phyloP scores from a whole-genome alignment of 2,113 vertebrate species.

The Stegastes partitus region DNA sequence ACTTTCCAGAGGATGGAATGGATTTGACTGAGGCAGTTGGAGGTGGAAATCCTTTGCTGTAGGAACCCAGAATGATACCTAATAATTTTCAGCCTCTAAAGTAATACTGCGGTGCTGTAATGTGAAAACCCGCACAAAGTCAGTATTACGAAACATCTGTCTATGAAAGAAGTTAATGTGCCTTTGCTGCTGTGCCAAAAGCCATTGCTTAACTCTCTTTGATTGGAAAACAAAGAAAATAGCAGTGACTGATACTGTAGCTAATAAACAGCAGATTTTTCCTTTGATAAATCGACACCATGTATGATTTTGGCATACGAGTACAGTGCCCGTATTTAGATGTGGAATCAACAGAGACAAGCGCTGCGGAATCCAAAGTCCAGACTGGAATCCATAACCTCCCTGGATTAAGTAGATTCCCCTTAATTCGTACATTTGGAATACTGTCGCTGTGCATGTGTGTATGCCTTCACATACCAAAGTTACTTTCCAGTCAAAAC shows the following conservation, averaged over 20 bases:
- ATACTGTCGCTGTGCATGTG: not conserved
- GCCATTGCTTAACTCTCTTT: slow-evolving; percentile 55
- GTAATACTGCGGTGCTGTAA: slow-evolving; percentile 48
- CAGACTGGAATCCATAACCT: not conserved
- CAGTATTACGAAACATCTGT: slow-evolving; percentile 69
- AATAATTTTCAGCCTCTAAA: slow-evolving; percentile 68
- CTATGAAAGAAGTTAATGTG: slow-evolving; percentile 46
- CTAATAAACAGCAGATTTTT: slow-evolving; percentile 71
- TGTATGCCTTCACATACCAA: not conserved
- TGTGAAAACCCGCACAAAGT: slow-evolving; percentile 60
- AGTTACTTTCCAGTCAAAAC: slow-evolving; percentile 21
- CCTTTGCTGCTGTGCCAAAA: slow-evolving; percentile 69
- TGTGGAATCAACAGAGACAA: slow-evolving; percentile 17
- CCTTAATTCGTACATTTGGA: too few species aligned
- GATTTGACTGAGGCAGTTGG: slow-evolving; percentile 63
- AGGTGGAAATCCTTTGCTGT: slow-evolving; percentile 66
- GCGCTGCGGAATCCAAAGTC: slow-evolving; percentile 4
- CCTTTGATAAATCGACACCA: slow-evolving; percentile 33
- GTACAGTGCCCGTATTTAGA: slow-evolving; percentile 23
- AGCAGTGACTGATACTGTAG: slow-evolving; percentile 43
- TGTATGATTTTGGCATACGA: slow-evolving; percentile 31
- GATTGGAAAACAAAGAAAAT: slow-evolving; percentile 64
- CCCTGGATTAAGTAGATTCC: too few species aligned
- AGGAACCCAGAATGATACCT: slow-evolving; percentile 60
- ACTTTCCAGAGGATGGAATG: slow-evolving; percentile 69